Evolutionary conservation across 2,888 invertebrate genomes (phyloP).

Genomic region (Pammene aurita): DNA sequence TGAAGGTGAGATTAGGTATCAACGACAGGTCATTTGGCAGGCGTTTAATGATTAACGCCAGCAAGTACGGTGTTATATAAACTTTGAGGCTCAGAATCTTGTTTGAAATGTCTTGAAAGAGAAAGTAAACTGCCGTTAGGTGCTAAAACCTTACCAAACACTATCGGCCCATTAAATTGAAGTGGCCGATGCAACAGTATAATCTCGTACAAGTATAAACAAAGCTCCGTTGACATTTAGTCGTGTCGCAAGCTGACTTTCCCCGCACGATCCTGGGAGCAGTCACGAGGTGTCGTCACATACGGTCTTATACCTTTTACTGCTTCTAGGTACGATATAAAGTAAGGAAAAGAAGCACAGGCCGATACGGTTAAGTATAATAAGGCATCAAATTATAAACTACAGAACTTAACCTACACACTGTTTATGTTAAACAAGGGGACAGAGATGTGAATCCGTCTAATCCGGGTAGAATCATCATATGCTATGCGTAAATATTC

Average conservation of each 20-base stretch:
- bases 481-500: no score
- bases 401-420: no score
- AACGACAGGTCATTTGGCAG: no score
- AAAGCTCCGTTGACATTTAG: slow-evolving; percentile 36
- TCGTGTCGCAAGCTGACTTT: slow-evolving; percentile 16
- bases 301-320: background rate
- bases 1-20: no score
- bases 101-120: background rate
- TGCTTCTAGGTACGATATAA: background rate
- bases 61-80: no score
- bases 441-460: no score
- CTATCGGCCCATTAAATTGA: slow-evolving; percentile 1
- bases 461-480: no score
- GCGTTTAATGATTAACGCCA: no score
- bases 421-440: no score
- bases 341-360: no score
- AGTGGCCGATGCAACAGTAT: background rate
- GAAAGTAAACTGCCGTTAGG: slow-evolving; percentile 4
- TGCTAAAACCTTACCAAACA: slow-evolving; percentile 9
- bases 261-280: slow-evolving; percentile 18
- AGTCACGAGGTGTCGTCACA: slow-evolving; percentile 18
- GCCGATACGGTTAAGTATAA: no score
- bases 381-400: no score
- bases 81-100: background rate
- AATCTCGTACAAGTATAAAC: slow-evolving; percentile 1